Conservation (phyloP, 2,888 invertebrate species). For the Xestia sexstrigata region DNA sequence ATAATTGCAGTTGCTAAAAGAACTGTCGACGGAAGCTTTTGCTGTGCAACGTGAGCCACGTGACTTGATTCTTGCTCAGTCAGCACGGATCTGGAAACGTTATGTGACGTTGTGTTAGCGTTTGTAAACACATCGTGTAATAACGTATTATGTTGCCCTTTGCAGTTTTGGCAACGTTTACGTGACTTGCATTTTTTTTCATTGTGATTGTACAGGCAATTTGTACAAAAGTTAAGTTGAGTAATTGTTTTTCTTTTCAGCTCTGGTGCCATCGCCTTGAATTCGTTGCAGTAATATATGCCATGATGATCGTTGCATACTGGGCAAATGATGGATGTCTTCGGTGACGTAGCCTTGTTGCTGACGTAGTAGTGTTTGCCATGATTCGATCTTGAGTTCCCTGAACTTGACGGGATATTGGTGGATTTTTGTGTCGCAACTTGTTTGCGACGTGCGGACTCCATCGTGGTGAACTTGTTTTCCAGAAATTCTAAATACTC, state of each 20-base stretch:
- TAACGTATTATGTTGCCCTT: neutral
- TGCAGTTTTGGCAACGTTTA: constrained; percentile 1
- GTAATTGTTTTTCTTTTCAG: neutral
- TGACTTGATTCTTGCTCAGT: neutral
- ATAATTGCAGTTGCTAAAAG: constrained; percentile 4
- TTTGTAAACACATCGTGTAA: neutral
- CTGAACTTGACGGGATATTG: neutral
- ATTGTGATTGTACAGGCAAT: neutral
- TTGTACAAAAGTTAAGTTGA: neutral
- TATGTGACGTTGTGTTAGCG: neutral
- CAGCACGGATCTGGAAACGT: neutral
- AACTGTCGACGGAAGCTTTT: neutral
- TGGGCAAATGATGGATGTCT: neutral
- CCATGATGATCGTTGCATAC: neutral
- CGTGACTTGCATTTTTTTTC: neutral
- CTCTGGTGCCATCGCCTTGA: neutral
- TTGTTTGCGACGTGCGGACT: constrained; percentile 2
- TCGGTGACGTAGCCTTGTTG: constrained; percentile 3
- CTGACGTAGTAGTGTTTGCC: constrained; percentile 4
- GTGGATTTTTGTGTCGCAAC: constrained; percentile 5
- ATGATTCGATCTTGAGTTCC: neutral
- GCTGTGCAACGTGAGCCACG: neutral
- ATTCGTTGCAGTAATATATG: neutral
- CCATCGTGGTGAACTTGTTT: neutral
- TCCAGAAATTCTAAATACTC: neutral